Evolutionary conservation across 2,888 invertebrate species (phyloP), one percentile per base, ranked within the genome.

Genomic region (Synergus laeviventris): DNA sequence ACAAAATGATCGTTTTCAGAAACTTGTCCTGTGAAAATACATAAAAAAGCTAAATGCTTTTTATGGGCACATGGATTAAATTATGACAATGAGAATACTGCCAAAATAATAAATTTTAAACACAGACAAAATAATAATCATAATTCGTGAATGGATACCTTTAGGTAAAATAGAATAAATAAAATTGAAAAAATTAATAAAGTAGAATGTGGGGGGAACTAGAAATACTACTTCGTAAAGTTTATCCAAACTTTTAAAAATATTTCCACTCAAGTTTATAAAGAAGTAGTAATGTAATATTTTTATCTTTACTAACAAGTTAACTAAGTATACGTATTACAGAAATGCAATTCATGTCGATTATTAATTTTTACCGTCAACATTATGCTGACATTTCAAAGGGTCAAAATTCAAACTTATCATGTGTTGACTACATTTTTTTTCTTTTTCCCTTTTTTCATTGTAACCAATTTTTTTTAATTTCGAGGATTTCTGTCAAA

Each of bases 21-120:
- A 42, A 64, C 21, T 66, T 45, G 21, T 31, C 8, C 45, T 66
- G 66, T 42, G 24, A 66, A 14, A 66, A 45, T 66, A 18, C 14
- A 21, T 16, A 24, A 9, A 12, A 66, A 66, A 66, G 45, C 42
- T 42, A 24, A 39, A 31, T 61, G 18, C 18, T 64, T 42, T 59
- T 59, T 24, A 24, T 24, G 59, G 59, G 24, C 18, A 18, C 11
- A 54, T 54, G 54, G 54, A 54, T 18, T 18, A 54, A 54, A 54
- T 54, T 49, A 18, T 54, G 11, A 54, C n/a, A 54, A 54, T 54
- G 9, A 54, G 54, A 60, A 60, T 1, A 42, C 42, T 3, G 21
- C 31, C 36, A 60, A 60, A 24, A 60, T 31, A 60, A 60, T 60
- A 60, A 60, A 14, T 60, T 16, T 21, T 64, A 14, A 64, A 21